Conservation (phyloP, 1,140 invertebrate genomes). For the Macrocentrus cingulum region DNA sequence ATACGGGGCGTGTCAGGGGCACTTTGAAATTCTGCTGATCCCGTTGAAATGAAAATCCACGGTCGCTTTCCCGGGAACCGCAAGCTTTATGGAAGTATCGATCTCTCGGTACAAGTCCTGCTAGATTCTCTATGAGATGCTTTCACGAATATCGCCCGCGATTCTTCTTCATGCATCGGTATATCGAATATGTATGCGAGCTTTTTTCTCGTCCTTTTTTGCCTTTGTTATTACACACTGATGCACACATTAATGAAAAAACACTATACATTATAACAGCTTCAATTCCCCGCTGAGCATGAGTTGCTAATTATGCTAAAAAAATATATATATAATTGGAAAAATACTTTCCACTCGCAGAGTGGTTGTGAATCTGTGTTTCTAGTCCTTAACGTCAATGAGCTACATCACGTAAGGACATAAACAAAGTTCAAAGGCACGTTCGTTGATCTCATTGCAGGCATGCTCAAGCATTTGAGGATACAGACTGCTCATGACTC, state of each 20-base stretch:
- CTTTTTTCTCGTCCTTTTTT: background rate
- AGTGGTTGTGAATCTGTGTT: too few relatives aligned
- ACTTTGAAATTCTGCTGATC: constrained; percentile 4
- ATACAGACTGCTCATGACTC: constrained; percentile 10
- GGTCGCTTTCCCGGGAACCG: background rate
- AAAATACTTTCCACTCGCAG: too few relatives aligned
- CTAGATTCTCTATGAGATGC: constrained; percentile 1
- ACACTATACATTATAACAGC: too few relatives aligned
- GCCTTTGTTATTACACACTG: background rate
- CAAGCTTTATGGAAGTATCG: background rate
- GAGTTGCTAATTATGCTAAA: too few relatives aligned
- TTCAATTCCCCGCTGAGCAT: too few relatives aligned
- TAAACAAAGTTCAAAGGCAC: constrained; percentile 2
- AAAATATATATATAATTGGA: too few relatives aligned
- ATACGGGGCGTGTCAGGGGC: background rate
- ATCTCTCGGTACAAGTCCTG: background rate
- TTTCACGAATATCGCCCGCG: background rate
- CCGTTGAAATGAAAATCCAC: background rate
- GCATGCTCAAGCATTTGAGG: constrained; percentile 8
- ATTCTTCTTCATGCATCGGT: background rate
- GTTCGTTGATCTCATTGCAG: constrained; percentile 2
- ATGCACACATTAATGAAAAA: too few relatives aligned
- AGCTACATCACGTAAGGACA: background rate
- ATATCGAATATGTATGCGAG: constrained; percentile 1
- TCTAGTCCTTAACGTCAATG: background rate